Conservation (phyloP, 37 sponge, comb jelly and placozoan genomes). For the Ianthella basta region DNA sequence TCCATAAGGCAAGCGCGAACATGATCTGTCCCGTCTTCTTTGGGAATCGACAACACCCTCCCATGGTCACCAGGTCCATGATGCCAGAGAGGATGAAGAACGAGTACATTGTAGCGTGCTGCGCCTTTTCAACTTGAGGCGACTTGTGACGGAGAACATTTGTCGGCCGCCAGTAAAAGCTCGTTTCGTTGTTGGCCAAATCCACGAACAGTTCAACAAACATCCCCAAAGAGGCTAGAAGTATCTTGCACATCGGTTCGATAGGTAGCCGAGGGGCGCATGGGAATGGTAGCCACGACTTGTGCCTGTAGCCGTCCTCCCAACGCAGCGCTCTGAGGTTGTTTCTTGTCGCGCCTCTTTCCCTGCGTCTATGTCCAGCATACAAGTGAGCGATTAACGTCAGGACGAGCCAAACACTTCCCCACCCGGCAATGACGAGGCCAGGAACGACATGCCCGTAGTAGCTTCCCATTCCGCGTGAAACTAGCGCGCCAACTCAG, state of each 20-base stretch:
- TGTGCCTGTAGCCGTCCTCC: not conserved
- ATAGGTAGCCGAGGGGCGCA: constrained; percentile 6
- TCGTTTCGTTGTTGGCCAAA: not conserved
- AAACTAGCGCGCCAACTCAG: too few relatives aligned
- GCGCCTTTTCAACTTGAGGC: not conserved
- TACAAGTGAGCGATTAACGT: not conserved
- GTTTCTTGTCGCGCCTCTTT: too few relatives aligned
- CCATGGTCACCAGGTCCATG: constrained; percentile 2
- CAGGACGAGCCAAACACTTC: not conserved
- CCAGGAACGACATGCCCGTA: constrained; percentile 4
- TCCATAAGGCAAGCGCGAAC: not conserved
- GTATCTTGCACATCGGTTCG: not conserved
- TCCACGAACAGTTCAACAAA: constrained; percentile 6
- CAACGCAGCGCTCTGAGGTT: not conserved
- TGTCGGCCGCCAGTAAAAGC: not conserved
- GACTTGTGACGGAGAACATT: too few relatives aligned
- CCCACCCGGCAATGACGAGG: not conserved
- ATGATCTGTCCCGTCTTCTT: not conserved
- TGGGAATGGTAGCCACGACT: not conserved
- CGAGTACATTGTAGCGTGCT: constrained; percentile 29
- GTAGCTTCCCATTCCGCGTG: too few relatives aligned
- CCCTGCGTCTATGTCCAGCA: too few relatives aligned
- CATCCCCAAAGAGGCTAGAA: not conserved
- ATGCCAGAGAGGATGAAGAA: constrained; percentile 26
- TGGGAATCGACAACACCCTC: not conserved